Evolutionary conservation across 1,140 invertebrate species (phyloP), one percentile per base, ranked within the genome.

Genomic region (Habropoda laboriosa): DNA sequence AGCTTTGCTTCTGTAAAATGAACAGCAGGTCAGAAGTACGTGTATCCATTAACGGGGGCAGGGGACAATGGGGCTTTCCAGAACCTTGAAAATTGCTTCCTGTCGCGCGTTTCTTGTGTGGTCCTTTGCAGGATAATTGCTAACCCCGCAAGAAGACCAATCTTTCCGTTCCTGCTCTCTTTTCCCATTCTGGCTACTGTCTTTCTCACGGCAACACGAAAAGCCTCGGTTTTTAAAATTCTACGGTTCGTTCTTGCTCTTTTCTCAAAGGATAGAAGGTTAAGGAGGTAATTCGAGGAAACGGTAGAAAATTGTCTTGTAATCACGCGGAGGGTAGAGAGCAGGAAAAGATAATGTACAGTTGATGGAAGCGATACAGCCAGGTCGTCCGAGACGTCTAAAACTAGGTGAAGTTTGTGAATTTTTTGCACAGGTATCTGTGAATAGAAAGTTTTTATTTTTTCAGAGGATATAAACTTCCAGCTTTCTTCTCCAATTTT

Each of bases 1-100:
- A 93, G 78, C 60, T 90, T 92, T 4, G 88, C 86, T 63, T 90
- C 92, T 93, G 86, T 57, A 76, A 79, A 85, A 88, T 86, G 55
- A 76, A 76, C 78, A 76, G 61, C 82, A 78, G 45, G 68, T 86
- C 40, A 70, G 40, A 72, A 70, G n/a, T 30, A 45, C 64, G 27
- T n/a, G 63, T 45, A 71, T 40, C 27, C 53, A 77, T 81, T 82
- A 79, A 64, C 4, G 16, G n/a, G 68, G 8, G 32, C 45, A 51
- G 0, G 12, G 45, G 53, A 40, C 66, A 75, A 32, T 71, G 53
- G 53, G 49, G 12, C 30, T 82, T 82, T 73, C 80, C 70, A 63
- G 21, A 16, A 60, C 49, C 76, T 47, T 51, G 57, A 21, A 74
- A 85, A 85, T 77, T 67, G 49, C 16, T 77, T 85, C 55, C 27